Conservation (phyloP, 1,140 invertebrate genomes). For the Zaprionus vittiger region DNA sequence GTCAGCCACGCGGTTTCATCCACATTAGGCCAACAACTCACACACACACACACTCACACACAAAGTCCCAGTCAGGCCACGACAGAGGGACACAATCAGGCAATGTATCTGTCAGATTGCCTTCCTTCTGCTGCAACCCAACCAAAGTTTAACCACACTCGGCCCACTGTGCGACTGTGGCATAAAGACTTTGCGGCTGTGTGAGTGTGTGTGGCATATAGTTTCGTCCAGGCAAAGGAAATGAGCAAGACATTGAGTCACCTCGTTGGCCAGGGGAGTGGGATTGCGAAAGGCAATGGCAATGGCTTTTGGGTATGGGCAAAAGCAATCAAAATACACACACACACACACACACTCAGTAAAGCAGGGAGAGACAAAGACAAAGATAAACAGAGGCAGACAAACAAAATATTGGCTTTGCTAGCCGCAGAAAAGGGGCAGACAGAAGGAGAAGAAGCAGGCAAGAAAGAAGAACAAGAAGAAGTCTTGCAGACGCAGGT, state of each 20-base stretch:
- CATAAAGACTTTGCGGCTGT: conserved; percentile 47
- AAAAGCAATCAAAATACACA: conserved; percentile 78
- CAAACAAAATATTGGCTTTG: conserved; percentile 79
- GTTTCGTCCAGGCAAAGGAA: conserved; percentile 68
- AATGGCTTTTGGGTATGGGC: conserved; percentile 40
- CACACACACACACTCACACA: conserved; percentile 25
- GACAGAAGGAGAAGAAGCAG: conserved; percentile 29
- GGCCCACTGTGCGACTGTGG: conserved; percentile 19
- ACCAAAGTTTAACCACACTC: conserved; percentile 23
- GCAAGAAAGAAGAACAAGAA: conserved; percentile 10
- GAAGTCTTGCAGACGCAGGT: conserved; percentile 12
- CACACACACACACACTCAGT: conserved; percentile 23
- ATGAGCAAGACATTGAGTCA: conserved; percentile 82
- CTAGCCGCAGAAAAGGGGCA: conserved; percentile 36
- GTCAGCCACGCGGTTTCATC: conserved; percentile 15
- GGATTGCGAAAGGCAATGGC: conserved; percentile 14
- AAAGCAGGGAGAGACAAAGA: conserved; percentile 61
- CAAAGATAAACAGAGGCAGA: conserved; percentile 78
- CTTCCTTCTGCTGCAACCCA: not conserved
- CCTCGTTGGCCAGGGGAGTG: conserved; percentile 38
- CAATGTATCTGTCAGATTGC: conserved; percentile 6
- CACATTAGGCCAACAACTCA: conserved; percentile 13
- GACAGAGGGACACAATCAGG: not conserved
- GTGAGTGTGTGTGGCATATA: conserved; percentile 45
- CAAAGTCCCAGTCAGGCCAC: not conserved